Conservation (phyloP, 2,888 invertebrate genomes). For the Troides aeacus region DNA sequence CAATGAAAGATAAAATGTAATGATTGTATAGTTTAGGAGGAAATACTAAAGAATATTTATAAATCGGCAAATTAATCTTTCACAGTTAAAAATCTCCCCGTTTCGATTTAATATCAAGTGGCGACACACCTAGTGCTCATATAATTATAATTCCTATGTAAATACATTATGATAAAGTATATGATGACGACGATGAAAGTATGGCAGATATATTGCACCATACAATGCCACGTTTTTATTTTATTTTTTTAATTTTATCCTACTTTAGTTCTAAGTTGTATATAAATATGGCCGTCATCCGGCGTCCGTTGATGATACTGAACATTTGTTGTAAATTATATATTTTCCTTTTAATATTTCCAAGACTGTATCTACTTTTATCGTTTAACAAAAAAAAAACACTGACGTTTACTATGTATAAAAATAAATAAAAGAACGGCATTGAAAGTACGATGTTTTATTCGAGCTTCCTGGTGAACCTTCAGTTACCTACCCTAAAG, state of each 20-base stretch:
- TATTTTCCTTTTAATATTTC: constrained; percentile 68
- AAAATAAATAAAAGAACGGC: constrained; percentile 70
- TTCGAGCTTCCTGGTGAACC: constrained; percentile 36
- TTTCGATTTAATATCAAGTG: constrained; percentile 33
- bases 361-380: constrained; percentile 75
- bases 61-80: constrained; percentile 36
- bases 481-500: too few relatives aligned
- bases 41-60: constrained; percentile 48
- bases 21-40: constrained; percentile 65
- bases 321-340: constrained; percentile 68
- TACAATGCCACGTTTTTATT: constrained; percentile 35
- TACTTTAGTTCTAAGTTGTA: constrained; percentile 43
- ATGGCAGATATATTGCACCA: constrained; percentile 39
- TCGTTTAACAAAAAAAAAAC: constrained; percentile 63
- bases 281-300: constrained; percentile 39
- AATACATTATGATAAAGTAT: constrained; percentile 58
- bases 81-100: constrained; percentile 32
- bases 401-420: constrained; percentile 77
- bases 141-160: constrained; percentile 70
- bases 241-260: constrained; percentile 41
- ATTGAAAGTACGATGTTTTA: constrained; percentile 61
- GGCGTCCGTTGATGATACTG: constrained; percentile 29
- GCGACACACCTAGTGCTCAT: constrained; percentile 46
- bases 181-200: constrained; percentile 25
- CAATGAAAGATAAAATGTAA: constrained; percentile 43